A percentile compares a stretch with the other conserved stretches of the same genome.
Evolutionary conservation across 2,888 invertebrate species (phyloP).

Genomic region (Mesopsocus fuscifrons): DNA sequence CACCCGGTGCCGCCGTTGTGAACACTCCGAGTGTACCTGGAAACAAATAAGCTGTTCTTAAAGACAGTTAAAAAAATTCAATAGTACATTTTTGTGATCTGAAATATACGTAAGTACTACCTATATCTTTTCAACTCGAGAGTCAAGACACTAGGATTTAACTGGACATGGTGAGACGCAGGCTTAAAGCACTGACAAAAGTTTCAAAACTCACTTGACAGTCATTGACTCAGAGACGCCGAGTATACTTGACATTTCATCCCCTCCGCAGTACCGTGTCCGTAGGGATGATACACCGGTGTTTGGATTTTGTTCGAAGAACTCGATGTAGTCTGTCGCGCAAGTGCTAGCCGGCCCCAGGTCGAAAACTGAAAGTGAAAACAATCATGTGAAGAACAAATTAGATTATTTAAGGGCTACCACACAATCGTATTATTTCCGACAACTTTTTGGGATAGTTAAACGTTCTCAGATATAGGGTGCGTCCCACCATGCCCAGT

Average conservation of each 20-base stretch:
- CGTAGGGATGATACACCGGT: slow-evolving; percentile 20
- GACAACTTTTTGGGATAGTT: slow-evolving; percentile 11
- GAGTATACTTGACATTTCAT: slow-evolving; percentile 7
- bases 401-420: slow-evolving; percentile 3
- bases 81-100: no score
- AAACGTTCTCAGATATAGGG: no score
- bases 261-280: slow-evolving; percentile 28
- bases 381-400: slow-evolving; percentile 12
- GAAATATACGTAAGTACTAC: no score
- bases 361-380: slow-evolving; percentile 33
- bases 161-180: no score
- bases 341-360: slow-evolving; percentile 42
- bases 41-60: no score
- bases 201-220: no score
- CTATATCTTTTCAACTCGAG: no score
- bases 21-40: slow-evolving; percentile 35
- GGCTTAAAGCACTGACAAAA: no score
- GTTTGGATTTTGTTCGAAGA: slow-evolving; percentile 32
- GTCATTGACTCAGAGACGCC: slow-evolving; percentile 29
- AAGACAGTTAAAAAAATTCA: no score
- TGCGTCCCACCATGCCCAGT: no score
- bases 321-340: slow-evolving; percentile 39
- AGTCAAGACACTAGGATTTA: no score
- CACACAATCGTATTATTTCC: no score
- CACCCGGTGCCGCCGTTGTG: slow-evolving; percentile 58